These are phyloP conservation scores for Mesochorus sp. DNA, from an alignment of 2,888 invertebrate genomes.

Conservation along the genomic window DNA sequence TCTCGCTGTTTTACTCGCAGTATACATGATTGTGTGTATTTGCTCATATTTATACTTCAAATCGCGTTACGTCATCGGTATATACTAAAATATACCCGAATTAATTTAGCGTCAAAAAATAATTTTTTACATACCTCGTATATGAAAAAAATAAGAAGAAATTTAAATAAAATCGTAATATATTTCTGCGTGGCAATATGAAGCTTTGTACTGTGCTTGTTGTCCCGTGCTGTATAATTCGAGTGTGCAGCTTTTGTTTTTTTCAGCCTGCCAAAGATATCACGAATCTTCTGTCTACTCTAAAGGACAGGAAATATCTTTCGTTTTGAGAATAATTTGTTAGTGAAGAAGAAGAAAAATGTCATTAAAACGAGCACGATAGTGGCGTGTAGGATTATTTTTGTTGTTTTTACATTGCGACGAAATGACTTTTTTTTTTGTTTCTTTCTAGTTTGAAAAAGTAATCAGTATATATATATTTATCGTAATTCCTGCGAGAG, in stretches of 20 bases:
- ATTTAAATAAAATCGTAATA: slow-evolving; percentile 29
- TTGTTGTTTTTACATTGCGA: slow-evolving; percentile 8
- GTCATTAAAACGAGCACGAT: slow-evolving; percentile 38
- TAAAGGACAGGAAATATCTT: background rate
- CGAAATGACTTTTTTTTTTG: too few relatives aligned
- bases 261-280: slow-evolving; percentile 52
- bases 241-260: slow-evolving; percentile 57
- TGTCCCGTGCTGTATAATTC: slow-evolving; percentile 58
- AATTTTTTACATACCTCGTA: background rate
- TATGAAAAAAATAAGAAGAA: background rate
- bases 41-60: slow-evolving; percentile 50
- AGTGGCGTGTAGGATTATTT: slow-evolving; percentile 43
- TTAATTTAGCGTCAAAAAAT: background rate
- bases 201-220: slow-evolving; percentile 59
- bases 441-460: slow-evolving; percentile 7
- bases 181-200: slow-evolving; percentile 49
- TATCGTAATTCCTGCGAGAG: slow-evolving; percentile 59
- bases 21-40: slow-evolving; percentile 54
- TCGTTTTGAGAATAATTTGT: background rate
- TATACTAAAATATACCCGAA: background rate
- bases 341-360: background rate
- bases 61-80: slow-evolving; percentile 37
- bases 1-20: slow-evolving; percentile 45
- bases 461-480: slow-evolving; percentile 1
- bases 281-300: slow-evolving; percentile 12